A percentile compares a stretch with the other conserved stretches of the same genome.
Conservation (phyloP, 64 coral and sea anemone genomes). For the Stichodactyla helianthus region DNA sequence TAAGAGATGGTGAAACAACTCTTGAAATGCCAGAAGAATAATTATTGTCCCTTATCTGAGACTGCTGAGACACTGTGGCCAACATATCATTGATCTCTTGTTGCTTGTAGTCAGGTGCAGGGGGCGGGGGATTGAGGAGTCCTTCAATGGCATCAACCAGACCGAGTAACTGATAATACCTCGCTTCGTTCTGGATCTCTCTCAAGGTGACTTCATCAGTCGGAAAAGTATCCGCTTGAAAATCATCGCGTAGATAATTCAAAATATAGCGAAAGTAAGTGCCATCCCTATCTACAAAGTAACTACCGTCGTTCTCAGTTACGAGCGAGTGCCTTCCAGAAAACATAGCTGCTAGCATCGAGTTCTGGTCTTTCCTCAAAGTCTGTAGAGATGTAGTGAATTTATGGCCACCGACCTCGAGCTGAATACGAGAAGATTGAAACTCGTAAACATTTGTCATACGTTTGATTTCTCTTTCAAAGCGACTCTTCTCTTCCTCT, state of each 20-base stretch:
- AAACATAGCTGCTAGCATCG: conserved; percentile 96
- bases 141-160: conserved; percentile 66
- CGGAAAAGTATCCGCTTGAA: conserved; percentile 76
- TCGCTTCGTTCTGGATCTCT: conserved; percentile 85
- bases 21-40: background rate
- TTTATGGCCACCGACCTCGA: conserved; percentile 84
- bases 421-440: conserved; percentile 80
- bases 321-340: conserved; percentile 82
- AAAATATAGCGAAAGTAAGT: conserved; percentile 92
- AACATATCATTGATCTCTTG: conserved; percentile 82
- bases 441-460: conserved; percentile 80
- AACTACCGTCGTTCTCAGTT: conserved; percentile 67
- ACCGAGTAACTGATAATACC: conserved; percentile 76
- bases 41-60: background rate
- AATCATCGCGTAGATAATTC: conserved; percentile 90
- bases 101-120: conserved; percentile 84
- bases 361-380: conserved; percentile 71
- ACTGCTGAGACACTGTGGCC: conserved; percentile 67
- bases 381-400: conserved; percentile 88
- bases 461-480: conserved; percentile 71
- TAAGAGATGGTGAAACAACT: background rate
- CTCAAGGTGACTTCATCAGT: conserved; percentile 77
- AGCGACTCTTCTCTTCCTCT: conserved; percentile 59
- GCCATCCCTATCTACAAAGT: conserved; percentile 95
- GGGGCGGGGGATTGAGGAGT: conserved; percentile 76